Percentiles rank a stretch among this genome's conserved stretches.
phyloP scores from a whole-genome alignment of 2,888 invertebrate species.

The Oligia latruncula region DNA sequence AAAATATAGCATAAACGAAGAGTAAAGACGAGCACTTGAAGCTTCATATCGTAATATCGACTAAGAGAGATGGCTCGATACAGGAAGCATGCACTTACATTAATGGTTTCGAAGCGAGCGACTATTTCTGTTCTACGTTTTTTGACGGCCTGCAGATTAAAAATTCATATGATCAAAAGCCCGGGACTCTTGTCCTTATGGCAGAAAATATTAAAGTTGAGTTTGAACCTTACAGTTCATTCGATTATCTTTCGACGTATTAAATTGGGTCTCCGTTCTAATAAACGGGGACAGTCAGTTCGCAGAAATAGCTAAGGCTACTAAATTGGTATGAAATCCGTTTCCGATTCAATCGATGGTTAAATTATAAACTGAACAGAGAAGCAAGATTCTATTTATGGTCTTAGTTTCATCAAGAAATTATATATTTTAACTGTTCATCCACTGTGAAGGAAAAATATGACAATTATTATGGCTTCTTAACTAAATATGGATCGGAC shows the following conservation, averaged over 20 bases:
- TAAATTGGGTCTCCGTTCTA: constrained; percentile 1
- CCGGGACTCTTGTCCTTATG: constrained; percentile 61
- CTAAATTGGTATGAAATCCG: constrained; percentile 7
- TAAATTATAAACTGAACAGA: neutral
- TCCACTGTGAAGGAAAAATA: neutral
- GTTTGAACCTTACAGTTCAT: constrained; percentile 68
- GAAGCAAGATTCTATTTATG: neutral
- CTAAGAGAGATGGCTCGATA: constrained; percentile 67
- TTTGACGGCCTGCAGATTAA: constrained; percentile 76
- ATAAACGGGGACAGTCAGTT: neutral
- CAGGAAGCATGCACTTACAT: constrained; percentile 79
- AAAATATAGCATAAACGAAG: constrained; percentile 28
- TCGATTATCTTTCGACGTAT: constrained; percentile 50
- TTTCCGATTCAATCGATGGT: neutral
- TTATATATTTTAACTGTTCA: neutral
- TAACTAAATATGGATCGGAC: no score
- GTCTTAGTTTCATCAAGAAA: neutral
- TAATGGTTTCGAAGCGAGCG: constrained; percentile 78
- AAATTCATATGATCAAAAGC: constrained; percentile 80
- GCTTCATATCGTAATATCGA: constrained; percentile 61
- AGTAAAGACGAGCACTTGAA: constrained; percentile 46
- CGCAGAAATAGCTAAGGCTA: constrained; percentile 10
- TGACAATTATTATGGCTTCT: neutral
- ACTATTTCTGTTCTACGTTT: constrained; percentile 75
- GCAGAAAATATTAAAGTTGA: constrained; percentile 69